Base-by-base conservation (phyloP, 2,888 invertebrate species). In the Zootermopsis nevadensis region DNA sequence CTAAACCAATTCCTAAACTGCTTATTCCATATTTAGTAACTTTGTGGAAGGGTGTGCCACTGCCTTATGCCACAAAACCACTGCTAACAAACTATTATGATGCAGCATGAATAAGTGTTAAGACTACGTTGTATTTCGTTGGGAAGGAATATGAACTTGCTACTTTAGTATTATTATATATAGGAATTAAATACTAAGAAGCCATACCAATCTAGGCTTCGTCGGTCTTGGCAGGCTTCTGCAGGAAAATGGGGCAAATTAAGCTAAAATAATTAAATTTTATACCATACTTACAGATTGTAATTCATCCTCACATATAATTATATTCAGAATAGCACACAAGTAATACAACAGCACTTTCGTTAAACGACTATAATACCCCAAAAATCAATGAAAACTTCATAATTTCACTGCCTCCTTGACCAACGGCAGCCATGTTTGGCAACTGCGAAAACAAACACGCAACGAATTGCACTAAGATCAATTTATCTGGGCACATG, bases 351-450 rank as follows among this genome's bases (percentile, higher is more conserved):
- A 22, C 60, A 79, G 66, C 35, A 79, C 60, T 66, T 35, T 38
- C 60, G 79, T 66, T 79, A 55, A 79, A 66, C 19, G 66, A 66
- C 79, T 79, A 66, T 79, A 60, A 60, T 79, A 66, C 66, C 35
- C 79, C 79, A 79, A 79, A 79, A 79, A 79, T 79, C 79, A 79
- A 79, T 79, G 79, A 66, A 79, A 79, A 79, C 27, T 79, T 79
- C 79, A 79, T 79, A 79, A 79, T 66, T 66, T 66, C 79, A 66
- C 19, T 38, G 3, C 79, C 79, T 30, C n/a, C 31, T 79, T n/a
- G 79, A n/a, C 79, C 60, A 79, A 55, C 60, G 22, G 66, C 38
- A 66, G 79, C 79, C 79, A 79, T 79, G 79, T 79, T 79, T 79
- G 79, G 79, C 79, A 66, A 79, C 79, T 55, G 79, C 79, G 79